Percentiles rank a stretch among this genome's conserved stretches.
These are phyloP conservation scores for Gopherus flavomarginatus DNA, from an alignment of 2,113 vertebrate species.

Conservation along the genomic window DNA sequence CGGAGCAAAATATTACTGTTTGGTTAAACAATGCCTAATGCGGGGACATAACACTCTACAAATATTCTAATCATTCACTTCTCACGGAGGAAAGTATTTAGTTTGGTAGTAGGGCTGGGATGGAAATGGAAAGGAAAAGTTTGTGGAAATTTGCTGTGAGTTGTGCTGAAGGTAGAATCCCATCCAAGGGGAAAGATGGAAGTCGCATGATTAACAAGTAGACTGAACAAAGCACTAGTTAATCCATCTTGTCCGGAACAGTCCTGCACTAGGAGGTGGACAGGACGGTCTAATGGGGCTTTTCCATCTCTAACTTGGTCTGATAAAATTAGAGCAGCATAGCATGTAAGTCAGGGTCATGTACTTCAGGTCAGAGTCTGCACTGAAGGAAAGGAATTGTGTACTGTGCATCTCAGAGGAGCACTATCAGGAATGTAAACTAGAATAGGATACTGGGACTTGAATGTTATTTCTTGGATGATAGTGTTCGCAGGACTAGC, in stretches of 20 bases:
- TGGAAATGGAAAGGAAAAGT: neutral
- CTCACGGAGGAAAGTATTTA: neutral
- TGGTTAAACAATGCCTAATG: neutral
- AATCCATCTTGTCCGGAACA: fast-evolving
- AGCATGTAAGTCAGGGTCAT: fast-evolving
- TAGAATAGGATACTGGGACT: fast-evolving
- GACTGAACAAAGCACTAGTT: neutral
- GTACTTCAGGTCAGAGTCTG: fast-evolving
- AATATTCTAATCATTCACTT: neutral
- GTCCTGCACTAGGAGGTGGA: neutral
- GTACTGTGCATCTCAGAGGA: neutral
- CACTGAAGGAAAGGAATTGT: fast-evolving
- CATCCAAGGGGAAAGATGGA: neutral
- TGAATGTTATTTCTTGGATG: fast-evolving
- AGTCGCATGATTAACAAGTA: neutral
- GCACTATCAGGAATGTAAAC: fast-evolving
- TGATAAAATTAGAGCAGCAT: neutral
- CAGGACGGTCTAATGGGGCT: neutral
- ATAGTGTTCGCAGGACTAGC: neutral
- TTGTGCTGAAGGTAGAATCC: neutral
- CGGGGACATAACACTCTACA: neutral
- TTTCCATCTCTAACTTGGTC: neutral
- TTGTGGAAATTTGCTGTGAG: neutral
- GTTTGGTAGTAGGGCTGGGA: neutral
- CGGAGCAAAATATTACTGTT: neutral